A percentile compares a stretch with the other conserved stretches of the same genome.
Evolutionary conservation across 2,888 invertebrate genomes (phyloP).

Genomic region (Galerucella nymphaeae): DNA sequence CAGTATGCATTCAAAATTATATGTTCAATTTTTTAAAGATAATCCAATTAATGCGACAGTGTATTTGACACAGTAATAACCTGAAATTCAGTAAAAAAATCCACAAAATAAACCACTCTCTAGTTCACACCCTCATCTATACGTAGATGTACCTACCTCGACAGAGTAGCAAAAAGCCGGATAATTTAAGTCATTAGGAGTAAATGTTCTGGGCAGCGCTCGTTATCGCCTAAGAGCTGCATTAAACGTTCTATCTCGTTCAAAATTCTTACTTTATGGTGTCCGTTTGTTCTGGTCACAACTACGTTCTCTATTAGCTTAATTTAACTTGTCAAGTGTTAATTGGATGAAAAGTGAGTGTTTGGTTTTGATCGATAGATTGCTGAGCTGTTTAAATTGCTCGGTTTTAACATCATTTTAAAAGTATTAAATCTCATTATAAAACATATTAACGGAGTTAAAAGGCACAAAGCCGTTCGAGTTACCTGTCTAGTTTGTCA

Average conservation of each 20-base stretch:
- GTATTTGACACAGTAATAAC: not conserved
- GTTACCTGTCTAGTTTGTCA: not conserved
- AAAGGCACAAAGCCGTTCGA: not conserved
- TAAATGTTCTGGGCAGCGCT: constrained; percentile 56
- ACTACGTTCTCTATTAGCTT: constrained; percentile 36
- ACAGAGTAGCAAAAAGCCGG: constrained; percentile 52
- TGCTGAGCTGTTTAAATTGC: not conserved
- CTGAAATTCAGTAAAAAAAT: constrained; percentile 21
- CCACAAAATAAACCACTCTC: constrained; percentile 13
- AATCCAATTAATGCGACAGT: not conserved
- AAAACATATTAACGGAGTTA: not conserved
- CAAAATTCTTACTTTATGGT: constrained; percentile 43
- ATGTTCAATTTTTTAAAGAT: too few species aligned
- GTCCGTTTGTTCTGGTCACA: constrained; percentile 36
- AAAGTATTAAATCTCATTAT: not conserved
- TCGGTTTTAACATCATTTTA: not conserved
- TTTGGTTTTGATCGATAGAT: constrained; percentile 19
- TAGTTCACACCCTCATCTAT: constrained; percentile 33
- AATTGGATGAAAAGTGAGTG: constrained; percentile 40
- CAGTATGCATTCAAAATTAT: too few species aligned
- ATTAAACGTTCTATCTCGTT: constrained; percentile 50
- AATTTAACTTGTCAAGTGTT: constrained; percentile 38
- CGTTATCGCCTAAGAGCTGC: constrained; percentile 56
- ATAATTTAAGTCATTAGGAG: constrained; percentile 56
- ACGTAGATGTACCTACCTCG: constrained; percentile 37